Conservation (phyloP, 2,888 invertebrate genomes). For the Aphidoletes aphidimyza region DNA sequence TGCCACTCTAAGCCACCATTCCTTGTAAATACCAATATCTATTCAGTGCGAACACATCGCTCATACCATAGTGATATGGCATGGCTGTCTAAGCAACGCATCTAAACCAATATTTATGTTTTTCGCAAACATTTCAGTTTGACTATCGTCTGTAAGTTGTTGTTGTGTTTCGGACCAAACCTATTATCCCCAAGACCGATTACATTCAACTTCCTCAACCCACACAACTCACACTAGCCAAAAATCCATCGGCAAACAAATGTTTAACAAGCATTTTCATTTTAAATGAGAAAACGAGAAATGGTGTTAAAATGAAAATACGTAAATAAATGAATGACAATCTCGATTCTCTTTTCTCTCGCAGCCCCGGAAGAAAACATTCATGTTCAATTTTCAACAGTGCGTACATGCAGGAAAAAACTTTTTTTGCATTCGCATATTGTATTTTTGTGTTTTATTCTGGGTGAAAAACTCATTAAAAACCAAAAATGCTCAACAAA, state of each 20-base stretch:
- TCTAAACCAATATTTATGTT: background rate
- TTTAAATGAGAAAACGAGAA: background rate
- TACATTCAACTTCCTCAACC: too few relatives aligned
- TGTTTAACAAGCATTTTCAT: background rate
- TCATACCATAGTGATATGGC: background rate
- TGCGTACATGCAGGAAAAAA: background rate
- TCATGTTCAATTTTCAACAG: background rate
- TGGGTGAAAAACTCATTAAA: background rate
- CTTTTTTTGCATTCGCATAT: background rate
- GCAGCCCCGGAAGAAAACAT: background rate
- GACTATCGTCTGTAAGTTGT: too few relatives aligned
- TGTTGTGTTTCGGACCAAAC: background rate
- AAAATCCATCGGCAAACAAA: too few relatives aligned
- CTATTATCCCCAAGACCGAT: too few relatives aligned
- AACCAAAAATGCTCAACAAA: background rate
- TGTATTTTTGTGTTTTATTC: background rate
- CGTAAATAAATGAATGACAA: background rate
- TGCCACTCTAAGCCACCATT: too few relatives aligned
- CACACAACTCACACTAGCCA: too few relatives aligned
- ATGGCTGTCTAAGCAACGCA: background rate
- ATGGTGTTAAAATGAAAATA: background rate
- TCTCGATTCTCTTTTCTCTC: too few relatives aligned
- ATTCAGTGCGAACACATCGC: too few relatives aligned
- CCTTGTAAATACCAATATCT: too few relatives aligned
- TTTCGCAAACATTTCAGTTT: slow-evolving; percentile 14